phyloP scores from a whole-genome alignment of 2,797 vertebrate species.

The Iguana delicatissima region DNA sequence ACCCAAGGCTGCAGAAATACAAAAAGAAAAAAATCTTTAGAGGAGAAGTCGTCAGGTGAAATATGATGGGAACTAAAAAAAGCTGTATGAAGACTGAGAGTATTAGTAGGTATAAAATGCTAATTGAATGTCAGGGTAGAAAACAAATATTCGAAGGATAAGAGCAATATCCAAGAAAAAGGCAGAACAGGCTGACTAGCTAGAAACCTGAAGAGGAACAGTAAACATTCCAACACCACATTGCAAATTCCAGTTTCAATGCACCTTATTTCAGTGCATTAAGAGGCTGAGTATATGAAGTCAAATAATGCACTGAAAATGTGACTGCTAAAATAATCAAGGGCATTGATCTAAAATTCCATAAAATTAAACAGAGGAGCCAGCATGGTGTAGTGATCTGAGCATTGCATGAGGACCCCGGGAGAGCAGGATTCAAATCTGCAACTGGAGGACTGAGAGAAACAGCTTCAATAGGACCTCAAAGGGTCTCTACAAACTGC shows the following conservation, averaged over 20 bases:
- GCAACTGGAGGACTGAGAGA: too few relatives aligned
- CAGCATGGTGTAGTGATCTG: too few relatives aligned
- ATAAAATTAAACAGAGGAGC: too few relatives aligned
- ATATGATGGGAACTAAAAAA: not conserved
- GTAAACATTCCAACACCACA: not conserved
- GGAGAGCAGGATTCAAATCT: too few relatives aligned
- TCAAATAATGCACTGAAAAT: not conserved
- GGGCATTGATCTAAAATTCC: slow-evolving; percentile 32
- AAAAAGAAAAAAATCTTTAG: not conserved
- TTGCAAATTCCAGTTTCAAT: not conserved
- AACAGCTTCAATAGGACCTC: too few relatives aligned
- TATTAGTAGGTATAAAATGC: not conserved
- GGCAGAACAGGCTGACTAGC: not conserved
- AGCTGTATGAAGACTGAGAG: not conserved
- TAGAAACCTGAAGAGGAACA: not conserved
- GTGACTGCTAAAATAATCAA: not conserved
- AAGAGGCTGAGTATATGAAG: not conserved
- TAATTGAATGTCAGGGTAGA: not conserved
- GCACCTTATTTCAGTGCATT: not conserved
- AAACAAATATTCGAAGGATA: not conserved
- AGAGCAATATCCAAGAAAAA: not conserved
- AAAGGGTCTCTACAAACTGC: too few relatives aligned
- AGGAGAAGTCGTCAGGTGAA: too few relatives aligned
- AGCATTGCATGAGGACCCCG: too few relatives aligned
- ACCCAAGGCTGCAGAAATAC: not conserved